Conservation (phyloP, 1,140 invertebrate species). For the Planococcus citri region DNA sequence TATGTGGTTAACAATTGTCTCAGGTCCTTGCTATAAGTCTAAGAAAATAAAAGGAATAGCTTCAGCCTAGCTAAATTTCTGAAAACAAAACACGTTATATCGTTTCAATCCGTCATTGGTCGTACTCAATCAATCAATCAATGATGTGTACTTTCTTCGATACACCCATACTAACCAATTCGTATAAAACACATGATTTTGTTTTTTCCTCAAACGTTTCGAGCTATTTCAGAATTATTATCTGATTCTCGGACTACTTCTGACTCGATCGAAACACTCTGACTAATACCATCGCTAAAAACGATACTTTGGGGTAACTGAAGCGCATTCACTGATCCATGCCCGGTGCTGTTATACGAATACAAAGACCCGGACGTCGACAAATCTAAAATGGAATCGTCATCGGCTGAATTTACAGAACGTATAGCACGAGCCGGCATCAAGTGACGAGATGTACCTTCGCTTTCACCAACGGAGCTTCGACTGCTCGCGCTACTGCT, state of each 20-base stretch:
- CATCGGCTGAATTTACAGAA: neutral
- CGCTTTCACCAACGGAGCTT: neutral
- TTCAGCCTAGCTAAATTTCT: neutral
- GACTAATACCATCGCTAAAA: neutral
- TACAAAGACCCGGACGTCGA: neutral
- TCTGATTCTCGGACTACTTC: neutral
- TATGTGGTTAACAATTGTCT: constrained; percentile 15
- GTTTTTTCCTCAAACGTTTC: neutral
- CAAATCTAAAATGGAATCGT: neutral
- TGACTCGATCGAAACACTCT: neutral
- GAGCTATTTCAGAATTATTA: neutral
- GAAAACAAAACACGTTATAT: neutral
- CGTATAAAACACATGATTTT: too few species aligned
- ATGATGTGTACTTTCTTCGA: too few species aligned
- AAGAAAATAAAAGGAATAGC: neutral
- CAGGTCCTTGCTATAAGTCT: neutral
- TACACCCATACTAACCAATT: too few species aligned
- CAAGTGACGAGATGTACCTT: neutral
- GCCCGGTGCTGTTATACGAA: neutral
- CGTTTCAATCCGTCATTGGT: neutral
- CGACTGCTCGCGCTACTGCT: neutral
- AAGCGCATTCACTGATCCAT: neutral
- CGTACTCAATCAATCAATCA: neutral
- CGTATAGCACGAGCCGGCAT: neutral
- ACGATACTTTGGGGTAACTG: constrained; percentile 5